Percentiles rank a stretch among this genome's conserved stretches.
Conservation (phyloP, 2,888 invertebrate species). For the Meiosimyza decipiens region DNA sequence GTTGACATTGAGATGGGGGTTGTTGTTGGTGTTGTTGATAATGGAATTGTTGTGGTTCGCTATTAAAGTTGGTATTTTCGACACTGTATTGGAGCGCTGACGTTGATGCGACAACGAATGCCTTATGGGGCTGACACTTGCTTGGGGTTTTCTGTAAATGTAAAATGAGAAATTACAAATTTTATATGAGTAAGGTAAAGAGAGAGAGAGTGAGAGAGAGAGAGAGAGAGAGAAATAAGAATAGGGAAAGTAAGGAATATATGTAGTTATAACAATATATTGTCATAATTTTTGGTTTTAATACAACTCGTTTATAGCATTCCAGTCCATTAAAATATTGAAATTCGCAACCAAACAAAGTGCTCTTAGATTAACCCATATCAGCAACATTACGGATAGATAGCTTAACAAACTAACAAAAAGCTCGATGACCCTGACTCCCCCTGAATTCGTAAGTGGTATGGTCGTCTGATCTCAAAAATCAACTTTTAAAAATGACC, state of each 20-base stretch:
- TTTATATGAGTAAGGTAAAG: neutral
- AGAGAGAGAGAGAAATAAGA: neutral
- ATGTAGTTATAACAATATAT: too few relatives aligned
- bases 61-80: slow-evolving; percentile 66
- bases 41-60: slow-evolving; percentile 60
- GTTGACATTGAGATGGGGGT: slow-evolving; percentile 48
- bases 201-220: neutral
- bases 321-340: too few relatives aligned
- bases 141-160: slow-evolving; percentile 71
- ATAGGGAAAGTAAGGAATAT: neutral
- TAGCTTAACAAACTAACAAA: too few relatives aligned
- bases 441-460: too few relatives aligned
- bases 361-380: too few relatives aligned
- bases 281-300: neutral
- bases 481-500: too few relatives aligned
- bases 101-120: slow-evolving; percentile 56
- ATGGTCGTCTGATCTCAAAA: too few relatives aligned
- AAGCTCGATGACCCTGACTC: too few relatives aligned
- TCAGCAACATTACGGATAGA: too few relatives aligned
- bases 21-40: slow-evolving; percentile 45
- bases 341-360: too few relatives aligned
- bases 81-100: slow-evolving; percentile 66
- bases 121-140: slow-evolving; percentile 67
- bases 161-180: slow-evolving; percentile 27
- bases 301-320: too few relatives aligned